These are phyloP conservation scores for Rhynchonycteris naso DNA, from an alignment of 2,797 vertebrate species.

Conservation along the genomic window DNA sequence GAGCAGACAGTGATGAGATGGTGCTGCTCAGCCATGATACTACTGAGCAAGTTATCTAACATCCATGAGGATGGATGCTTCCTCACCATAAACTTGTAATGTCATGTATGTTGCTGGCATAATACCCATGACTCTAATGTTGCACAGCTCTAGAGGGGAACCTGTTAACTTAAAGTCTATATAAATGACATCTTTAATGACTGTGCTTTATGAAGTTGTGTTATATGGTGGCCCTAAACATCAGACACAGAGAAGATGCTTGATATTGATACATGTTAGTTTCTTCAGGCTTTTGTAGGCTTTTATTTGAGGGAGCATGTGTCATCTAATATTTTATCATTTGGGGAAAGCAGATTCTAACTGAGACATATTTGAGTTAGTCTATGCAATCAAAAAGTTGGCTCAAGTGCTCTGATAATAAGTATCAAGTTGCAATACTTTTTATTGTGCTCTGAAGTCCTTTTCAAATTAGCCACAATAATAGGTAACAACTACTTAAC, in stretches of 20 bases:
- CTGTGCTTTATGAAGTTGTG: fast-evolving
- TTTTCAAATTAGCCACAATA: background rate
- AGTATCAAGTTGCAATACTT: background rate
- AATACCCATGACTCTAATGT: background rate
- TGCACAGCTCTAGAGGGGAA: background rate
- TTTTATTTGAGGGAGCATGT: background rate
- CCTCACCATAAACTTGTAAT: background rate
- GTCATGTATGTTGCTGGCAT: background rate
- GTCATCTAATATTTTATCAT: background rate
- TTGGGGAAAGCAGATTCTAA: background rate
- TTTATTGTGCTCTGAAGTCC: background rate
- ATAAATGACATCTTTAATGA: background rate
- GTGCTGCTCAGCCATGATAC: background rate
- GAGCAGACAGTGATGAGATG: background rate
- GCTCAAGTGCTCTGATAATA: background rate
- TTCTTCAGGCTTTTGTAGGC: background rate
- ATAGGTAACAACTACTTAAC: background rate
- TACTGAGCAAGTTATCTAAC: background rate
- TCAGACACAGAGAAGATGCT: background rate
- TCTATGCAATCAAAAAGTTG: background rate
- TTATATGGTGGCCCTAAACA: background rate
- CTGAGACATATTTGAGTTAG: background rate
- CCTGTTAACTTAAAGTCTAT: fast-evolving
- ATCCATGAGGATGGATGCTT: fast-evolving
- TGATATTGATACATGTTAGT: background rate